Conservation (phyloP, 2,797 vertebrate species). For the Gambelia wislizenii region DNA sequence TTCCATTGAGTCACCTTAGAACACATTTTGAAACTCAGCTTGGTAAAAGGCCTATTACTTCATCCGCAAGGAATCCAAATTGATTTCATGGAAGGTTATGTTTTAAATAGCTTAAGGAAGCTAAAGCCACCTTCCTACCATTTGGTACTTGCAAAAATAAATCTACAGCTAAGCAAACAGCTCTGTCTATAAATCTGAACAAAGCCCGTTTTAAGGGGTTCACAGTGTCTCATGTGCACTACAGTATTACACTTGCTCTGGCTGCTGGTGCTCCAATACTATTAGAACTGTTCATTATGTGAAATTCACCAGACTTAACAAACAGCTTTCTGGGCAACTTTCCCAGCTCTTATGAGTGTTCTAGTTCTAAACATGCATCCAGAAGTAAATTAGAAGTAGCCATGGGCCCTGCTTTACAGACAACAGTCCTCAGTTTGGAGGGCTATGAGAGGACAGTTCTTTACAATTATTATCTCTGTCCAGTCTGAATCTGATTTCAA, state of each 20-base stretch:
- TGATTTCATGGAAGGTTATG: slow-evolving; percentile 55
- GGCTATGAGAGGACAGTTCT: background rate
- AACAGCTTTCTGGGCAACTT: background rate
- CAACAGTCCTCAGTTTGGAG: background rate
- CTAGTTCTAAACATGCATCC: background rate
- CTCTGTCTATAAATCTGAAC: background rate
- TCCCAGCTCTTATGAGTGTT: background rate
- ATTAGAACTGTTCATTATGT: background rate
- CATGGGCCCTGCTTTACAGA: background rate
- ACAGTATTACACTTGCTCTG: background rate
- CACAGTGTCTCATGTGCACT: background rate
- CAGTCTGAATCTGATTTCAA: background rate
- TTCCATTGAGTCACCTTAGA: slow-evolving; percentile 27
- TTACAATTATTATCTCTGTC: background rate
- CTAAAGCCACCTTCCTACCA: background rate
- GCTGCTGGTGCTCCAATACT: background rate
- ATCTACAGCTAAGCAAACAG: slow-evolving; percentile 17
- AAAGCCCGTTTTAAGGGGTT: background rate
- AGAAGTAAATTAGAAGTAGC: background rate
- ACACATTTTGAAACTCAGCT: slow-evolving; percentile 33
- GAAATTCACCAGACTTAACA: background rate
- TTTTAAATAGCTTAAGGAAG: slow-evolving; percentile 59
- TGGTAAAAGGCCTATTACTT: slow-evolving; percentile 46
- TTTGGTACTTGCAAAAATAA: slow-evolving; percentile 1
- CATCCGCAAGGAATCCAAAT: slow-evolving; percentile 49